Evolutionary conservation across 2,113 vertebrate genomes (phyloP), one percentile per base, ranked within the genome.

Genomic region (Periophthalmodon schlosseri): DNA sequence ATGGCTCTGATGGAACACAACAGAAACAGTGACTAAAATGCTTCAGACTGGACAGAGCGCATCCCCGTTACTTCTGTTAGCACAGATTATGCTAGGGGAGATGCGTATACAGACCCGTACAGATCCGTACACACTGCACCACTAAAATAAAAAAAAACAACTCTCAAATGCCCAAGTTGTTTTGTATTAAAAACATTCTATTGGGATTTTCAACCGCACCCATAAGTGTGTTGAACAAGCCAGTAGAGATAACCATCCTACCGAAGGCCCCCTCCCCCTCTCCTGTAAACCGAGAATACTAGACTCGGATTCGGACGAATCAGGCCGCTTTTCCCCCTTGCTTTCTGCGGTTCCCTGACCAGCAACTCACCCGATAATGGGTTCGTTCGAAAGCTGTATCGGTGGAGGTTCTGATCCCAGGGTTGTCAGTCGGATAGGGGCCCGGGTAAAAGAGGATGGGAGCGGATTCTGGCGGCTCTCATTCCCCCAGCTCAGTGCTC

Each of bases 391-490:
- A 87, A 94, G 94, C 90, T 89, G 90, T 60, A 80, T 86, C 83
- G 81, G 88, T 90, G 88, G 84, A 91, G 94, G 80, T 93, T 86
- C 88, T 96, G 95, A 92, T 95, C 94, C 84, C 86, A 79, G 87
- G 85, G 94, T 94, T 95, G 95, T 95, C 94, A 95, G 92, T 91
- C 83, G 80, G 87, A 87, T 76, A 80, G 75, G 82, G 72, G 79
- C 84, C 91, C 73, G 86, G 87, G 91, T 57, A 82, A 79, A 88
- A 89, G 81, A 92, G 94, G 95, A 96, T 96, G 94, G 94, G 90
- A 91, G 93, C 94, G 94, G 95, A 96, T 96, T 96, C 84, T 91
- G 83, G 77, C 84, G 85, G 90, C 82, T 83, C 83, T 93, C 93
- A 94, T 94, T 78, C 89, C 93, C 91, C 77, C 91, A 74, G 85